Evolutionary conservation across 2,797 vertebrate genomes (phyloP).

Genomic region (Buceros bicornis): DNA sequence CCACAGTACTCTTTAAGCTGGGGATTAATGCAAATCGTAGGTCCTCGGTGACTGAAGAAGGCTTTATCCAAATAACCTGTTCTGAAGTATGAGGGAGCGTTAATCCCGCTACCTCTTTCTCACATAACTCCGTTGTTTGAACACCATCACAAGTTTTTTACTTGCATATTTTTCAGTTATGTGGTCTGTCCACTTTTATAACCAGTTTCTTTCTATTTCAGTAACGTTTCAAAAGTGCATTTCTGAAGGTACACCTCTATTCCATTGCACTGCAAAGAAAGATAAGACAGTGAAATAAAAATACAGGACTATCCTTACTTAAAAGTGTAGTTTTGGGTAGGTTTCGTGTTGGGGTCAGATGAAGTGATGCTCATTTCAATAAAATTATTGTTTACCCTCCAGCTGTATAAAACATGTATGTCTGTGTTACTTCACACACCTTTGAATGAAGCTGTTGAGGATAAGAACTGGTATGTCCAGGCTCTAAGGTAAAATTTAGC

Average conservation of each 20-base stretch:
- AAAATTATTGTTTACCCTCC: background rate
- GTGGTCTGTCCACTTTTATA: background rate
- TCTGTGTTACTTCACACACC: background rate
- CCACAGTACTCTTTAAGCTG: background rate
- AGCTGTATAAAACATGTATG: background rate
- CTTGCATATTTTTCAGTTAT: slow-evolving; percentile 43
- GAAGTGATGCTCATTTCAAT: background rate
- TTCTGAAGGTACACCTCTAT: background rate
- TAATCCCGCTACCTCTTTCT: slow-evolving; percentile 3
- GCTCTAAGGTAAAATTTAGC: background rate
- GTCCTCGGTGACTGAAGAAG: background rate
- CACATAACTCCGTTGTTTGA: slow-evolving; percentile 4
- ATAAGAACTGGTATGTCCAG: background rate
- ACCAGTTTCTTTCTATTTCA: background rate
- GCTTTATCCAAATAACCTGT: slow-evolving; percentile 38
- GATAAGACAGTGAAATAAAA: background rate
- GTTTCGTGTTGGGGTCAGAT: background rate
- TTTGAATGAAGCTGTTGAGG: background rate
- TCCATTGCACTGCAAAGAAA: background rate
- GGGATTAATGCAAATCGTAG: slow-evolving; percentile 63
- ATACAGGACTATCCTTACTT: background rate
- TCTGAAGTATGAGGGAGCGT: slow-evolving; percentile 8
- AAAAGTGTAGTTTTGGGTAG: background rate
- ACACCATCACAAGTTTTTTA: background rate
- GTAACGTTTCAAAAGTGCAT: background rate